A percentile compares a stretch with the other conserved stretches of the same genome.
Evolutionary conservation across 2,113 vertebrate species (phyloP).

Genomic region (Coptodon bakossiorum): DNA sequence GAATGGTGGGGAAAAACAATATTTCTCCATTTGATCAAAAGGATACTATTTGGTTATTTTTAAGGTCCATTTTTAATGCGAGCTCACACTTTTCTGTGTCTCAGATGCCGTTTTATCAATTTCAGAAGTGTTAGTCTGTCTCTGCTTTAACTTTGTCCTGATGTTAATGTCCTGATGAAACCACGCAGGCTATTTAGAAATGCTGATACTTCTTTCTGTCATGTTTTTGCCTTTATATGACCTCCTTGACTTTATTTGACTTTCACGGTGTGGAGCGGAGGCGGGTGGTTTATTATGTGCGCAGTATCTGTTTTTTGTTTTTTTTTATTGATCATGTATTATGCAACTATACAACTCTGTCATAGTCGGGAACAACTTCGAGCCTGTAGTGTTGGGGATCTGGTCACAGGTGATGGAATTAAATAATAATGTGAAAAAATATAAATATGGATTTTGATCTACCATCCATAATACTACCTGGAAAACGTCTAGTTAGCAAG

Average conservation of each 20-base stretch:
- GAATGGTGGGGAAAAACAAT: background rate
- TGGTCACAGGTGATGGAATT: background rate
- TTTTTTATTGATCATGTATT: background rate
- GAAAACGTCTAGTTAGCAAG: background rate
- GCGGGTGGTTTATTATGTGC: background rate
- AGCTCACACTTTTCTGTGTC: background rate
- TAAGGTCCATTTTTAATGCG: background rate
- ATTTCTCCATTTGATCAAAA: background rate
- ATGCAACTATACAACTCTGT: background rate
- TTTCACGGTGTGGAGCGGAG: background rate
- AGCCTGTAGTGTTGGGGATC: background rate
- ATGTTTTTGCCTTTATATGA: background rate
- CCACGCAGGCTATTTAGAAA: background rate
- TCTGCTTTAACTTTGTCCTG: background rate
- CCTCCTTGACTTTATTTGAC: background rate
- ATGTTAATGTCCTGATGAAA: background rate
- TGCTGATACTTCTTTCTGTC: background rate
- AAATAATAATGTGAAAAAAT: fast-evolving
- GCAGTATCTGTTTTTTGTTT: background rate
- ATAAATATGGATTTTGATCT: background rate
- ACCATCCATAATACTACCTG: background rate
- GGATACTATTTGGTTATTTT: background rate
- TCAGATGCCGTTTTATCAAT: background rate
- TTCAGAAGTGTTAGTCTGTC: background rate
- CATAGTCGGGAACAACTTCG: fast-evolving